Evolutionary conservation across 2,797 vertebrate genomes (phyloP).

Genomic region (Amniataba percoides): DNA sequence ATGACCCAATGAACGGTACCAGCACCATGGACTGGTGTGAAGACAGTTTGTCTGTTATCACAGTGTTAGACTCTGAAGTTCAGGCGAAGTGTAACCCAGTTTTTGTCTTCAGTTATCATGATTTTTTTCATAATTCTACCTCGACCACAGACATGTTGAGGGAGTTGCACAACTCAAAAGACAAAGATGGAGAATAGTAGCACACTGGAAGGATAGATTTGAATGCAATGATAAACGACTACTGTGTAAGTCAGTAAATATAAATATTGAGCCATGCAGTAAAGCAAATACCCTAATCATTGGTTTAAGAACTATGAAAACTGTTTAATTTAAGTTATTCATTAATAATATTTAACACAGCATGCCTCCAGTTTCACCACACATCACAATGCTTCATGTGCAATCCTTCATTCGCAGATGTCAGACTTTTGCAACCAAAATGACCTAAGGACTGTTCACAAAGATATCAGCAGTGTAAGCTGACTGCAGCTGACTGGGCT

Average conservation of each 20-base stretch:
- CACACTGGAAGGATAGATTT: background rate
- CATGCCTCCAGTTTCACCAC: constrained; percentile 5
- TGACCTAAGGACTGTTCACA: background rate
- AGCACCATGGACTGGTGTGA: background rate
- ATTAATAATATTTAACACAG: background rate
- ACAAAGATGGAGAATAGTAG: constrained; percentile 15
- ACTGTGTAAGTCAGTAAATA: background rate
- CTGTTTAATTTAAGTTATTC: background rate
- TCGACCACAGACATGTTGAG: constrained; percentile 14
- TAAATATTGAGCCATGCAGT: constrained; percentile 22
- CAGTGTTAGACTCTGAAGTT: constrained; percentile 38
- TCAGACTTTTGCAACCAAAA: constrained; percentile 12
- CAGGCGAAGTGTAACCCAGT: constrained; percentile 28
- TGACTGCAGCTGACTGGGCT: constrained; percentile 6
- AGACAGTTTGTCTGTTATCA: constrained; percentile 4
- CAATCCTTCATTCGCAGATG: background rate
- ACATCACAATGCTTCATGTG: background rate
- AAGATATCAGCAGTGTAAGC: constrained; percentile 5
- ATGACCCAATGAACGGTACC: background rate
- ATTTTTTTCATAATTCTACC: background rate
- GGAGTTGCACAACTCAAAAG: constrained; percentile 28
- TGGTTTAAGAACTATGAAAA: background rate
- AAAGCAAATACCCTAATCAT: background rate
- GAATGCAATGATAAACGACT: constrained; percentile 8
- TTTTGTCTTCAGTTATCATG: constrained; percentile 40